These are phyloP conservation scores for Archegozetes longisetosus DNA, from an alignment of 1,140 invertebrate species.

Conservation along the genomic window DNA sequence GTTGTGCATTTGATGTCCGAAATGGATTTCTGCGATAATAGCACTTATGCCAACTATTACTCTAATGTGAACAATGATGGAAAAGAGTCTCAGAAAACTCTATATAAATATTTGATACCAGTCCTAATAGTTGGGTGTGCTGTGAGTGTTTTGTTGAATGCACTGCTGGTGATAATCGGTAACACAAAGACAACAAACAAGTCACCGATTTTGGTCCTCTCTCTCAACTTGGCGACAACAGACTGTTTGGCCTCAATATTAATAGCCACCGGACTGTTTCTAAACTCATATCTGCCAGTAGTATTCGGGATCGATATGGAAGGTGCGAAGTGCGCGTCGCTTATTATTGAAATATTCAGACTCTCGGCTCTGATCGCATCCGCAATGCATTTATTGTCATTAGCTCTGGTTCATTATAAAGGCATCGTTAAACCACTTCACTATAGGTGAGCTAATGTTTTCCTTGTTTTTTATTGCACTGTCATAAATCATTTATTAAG, in stretches of 20 bases:
- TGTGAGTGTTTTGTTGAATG: constrained; percentile 12
- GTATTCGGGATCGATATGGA: constrained; percentile 21
- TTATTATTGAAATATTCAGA: constrained; percentile 36
- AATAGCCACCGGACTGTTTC: constrained; percentile 34
- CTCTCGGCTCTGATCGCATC: constrained; percentile 41
- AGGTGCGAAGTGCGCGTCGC: constrained; percentile 25
- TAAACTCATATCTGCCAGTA: constrained; percentile 36
- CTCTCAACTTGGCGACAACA: constrained; percentile 41
- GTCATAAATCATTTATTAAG: not conserved
- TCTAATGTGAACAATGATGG: not conserved
- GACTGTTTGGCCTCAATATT: constrained; percentile 39
- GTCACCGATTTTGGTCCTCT: constrained; percentile 41
- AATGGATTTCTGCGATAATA: constrained; percentile 6
- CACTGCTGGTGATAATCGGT: constrained; percentile 9
- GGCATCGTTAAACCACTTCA: constrained; percentile 44
- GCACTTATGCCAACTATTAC: not conserved
- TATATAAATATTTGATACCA: constrained; percentile 11
- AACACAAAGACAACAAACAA: not conserved
- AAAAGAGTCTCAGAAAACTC: constrained; percentile 17
- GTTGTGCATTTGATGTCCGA: no score
- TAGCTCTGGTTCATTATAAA: constrained; percentile 50
- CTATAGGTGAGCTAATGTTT: constrained; percentile 30
- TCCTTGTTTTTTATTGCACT: not conserved
- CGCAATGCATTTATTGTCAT: constrained; percentile 42
- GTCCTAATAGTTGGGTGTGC: constrained; percentile 9